Base-by-base conservation (phyloP, 2,888 invertebrate species). In the Diadegma fenestrale region DNA sequence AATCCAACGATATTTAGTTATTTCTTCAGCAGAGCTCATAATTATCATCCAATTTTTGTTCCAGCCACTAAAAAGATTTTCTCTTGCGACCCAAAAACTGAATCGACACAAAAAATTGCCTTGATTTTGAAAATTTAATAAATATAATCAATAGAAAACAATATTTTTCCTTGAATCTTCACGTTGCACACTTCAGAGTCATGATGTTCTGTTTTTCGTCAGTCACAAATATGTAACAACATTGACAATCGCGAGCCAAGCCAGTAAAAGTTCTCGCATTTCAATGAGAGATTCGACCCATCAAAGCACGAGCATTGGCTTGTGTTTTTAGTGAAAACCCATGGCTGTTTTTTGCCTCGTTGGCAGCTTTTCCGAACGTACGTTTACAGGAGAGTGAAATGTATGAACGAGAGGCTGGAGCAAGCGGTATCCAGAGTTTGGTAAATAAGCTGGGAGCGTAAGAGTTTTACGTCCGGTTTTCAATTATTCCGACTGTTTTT, bases 401-500 rank as follows among this genome's bases (percentile, higher is more conserved):
- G 26, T 8, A 19, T 12, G 48, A 58, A 43, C 19, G 30, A 61
- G 17, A 48, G 58, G 61, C 33, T 30, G 26, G 66, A 80, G 51
- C 80, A 14, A 72, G 80, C 72, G 26, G 80, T 48, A 76, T 80
- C 58, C 76, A 84, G 80, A 58, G 80, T 84, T 76, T 41, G 72
- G 77, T 77, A 84, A 84, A 84, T 76, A 77, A 84, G 76, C 76
- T 72, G n/a, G 58, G 37, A 71, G 76, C 51, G 58, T 37, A 48
- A 33, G 41, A 33, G 61, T 79, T 72, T 75, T 61, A 51, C 64
- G 61, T 78, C 22, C 77, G 64, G 37, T 68, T 80, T 58, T 80
- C 66, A 77, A 80, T 80, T 85, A 71, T 72, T 80, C 72, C 48
- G 43, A 43, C 8, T 37, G 37, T 48, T 69, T 76, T 80, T 72